These are phyloP conservation scores for Torymus auratus DNA, from an alignment of 2,888 invertebrate genomes.

Conservation along the genomic window DNA sequence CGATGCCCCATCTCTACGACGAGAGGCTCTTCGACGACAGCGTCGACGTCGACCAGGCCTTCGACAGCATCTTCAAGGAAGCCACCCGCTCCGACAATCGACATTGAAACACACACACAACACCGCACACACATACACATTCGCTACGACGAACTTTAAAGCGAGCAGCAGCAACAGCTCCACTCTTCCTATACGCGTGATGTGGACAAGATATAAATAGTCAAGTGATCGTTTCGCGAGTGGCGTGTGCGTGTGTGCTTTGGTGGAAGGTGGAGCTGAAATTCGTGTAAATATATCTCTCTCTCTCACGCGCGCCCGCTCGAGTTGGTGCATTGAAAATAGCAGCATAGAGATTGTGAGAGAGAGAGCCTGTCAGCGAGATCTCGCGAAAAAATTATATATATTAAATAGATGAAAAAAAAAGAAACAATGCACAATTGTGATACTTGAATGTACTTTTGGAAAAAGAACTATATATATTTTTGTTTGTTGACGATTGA, in stretches of 20 bases:
- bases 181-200: slow-evolving; percentile 1
- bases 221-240: slow-evolving; percentile 15
- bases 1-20: slow-evolving; percentile 85
- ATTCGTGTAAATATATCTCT: slow-evolving; percentile 4
- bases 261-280: slow-evolving; percentile 15
- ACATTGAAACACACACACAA: slow-evolving; percentile 48
- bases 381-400: slow-evolving; percentile 4
- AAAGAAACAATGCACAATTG: slow-evolving; percentile 17
- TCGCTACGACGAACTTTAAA: slow-evolving; percentile 3
- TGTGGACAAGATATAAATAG: not conserved
- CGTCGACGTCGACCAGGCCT: slow-evolving; percentile 91
- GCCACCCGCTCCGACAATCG: slow-evolving; percentile 68
- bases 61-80: slow-evolving; percentile 87
- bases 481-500: slow-evolving; percentile 19
- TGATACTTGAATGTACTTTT: not conserved
- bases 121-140: not conserved
- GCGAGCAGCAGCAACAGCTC: slow-evolving; percentile 1
- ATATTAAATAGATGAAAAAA: not conserved
- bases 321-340: not conserved
- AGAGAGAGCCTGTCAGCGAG: not conserved
- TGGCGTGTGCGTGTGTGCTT: slow-evolving; percentile 10
- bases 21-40: slow-evolving; percentile 80
- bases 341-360: not conserved
- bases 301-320: not conserved
- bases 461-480: not conserved